Evolutionary conservation across 2,888 invertebrate genomes (phyloP).

Genomic region (Augochlorella aurata): DNA sequence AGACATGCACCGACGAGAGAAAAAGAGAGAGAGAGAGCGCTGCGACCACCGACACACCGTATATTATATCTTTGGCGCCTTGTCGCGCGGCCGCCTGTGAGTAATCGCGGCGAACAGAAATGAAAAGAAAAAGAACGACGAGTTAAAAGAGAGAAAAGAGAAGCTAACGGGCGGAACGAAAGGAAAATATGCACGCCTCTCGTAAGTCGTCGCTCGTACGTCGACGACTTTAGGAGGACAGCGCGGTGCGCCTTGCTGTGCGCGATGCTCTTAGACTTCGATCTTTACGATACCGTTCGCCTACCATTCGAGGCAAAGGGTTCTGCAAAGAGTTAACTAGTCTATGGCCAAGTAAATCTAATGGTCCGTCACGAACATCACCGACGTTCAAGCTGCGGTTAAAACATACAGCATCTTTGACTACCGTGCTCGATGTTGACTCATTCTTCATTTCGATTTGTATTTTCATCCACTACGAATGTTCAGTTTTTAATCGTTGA

Average conservation of each 20-base stretch:
- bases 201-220: slow-evolving; percentile 42
- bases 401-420: background rate
- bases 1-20: slow-evolving; percentile 20
- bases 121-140: background rate
- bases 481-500: no score
- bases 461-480: no score
- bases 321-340: background rate
- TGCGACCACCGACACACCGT: slow-evolving; percentile 28
- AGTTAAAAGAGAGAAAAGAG: background rate
- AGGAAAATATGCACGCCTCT: slow-evolving; percentile 11
- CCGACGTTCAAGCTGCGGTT: background rate
- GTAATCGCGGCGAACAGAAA: slow-evolving; percentile 11
- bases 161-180: background rate
- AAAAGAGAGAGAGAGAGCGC: background rate
- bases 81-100: slow-evolving; percentile 18
- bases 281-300: slow-evolving; percentile 46
- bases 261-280: slow-evolving; percentile 26
- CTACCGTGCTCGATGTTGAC: no score
- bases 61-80: slow-evolving; percentile 46
- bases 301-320: background rate
- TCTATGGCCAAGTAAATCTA: background rate
- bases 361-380: background rate
- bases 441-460: background rate
- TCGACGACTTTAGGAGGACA: slow-evolving; percentile 51
- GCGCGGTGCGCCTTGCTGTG: slow-evolving; percentile 9